Percentiles rank a stretch among this genome's conserved stretches.
These are phyloP conservation scores for Galaxias olidus DNA, from an alignment of 2,797 vertebrate species.

Conservation along the genomic window DNA sequence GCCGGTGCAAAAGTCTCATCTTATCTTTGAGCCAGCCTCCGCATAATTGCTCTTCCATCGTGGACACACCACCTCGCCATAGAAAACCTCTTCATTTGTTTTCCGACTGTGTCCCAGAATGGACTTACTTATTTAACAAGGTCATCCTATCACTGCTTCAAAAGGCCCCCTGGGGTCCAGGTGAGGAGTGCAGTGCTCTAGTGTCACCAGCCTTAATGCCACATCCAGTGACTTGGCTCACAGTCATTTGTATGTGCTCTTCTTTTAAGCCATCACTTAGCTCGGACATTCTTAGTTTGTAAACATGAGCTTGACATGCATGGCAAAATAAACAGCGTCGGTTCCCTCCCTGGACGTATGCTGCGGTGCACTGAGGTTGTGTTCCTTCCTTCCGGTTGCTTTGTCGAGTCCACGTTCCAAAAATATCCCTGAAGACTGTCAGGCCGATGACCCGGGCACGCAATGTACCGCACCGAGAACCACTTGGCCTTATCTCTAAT, in stretches of 20 bases:
- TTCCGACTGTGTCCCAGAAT: constrained; percentile 56
- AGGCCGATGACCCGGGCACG: constrained; percentile 27
- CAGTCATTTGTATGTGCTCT: no score
- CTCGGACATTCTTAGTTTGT: no score
- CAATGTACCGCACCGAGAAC: constrained; percentile 43
- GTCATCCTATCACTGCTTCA: constrained; percentile 64
- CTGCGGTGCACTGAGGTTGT: background rate
- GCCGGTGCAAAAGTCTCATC: constrained; percentile 21
- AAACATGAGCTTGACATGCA: no score
- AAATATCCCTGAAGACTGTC: constrained; percentile 35
- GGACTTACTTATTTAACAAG: constrained; percentile 71
- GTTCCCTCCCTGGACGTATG: no score
- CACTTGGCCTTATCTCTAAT: constrained; percentile 69
- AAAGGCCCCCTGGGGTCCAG: constrained; percentile 39
- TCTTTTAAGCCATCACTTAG: no score
- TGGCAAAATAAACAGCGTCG: no score
- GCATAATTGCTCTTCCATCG: constrained; percentile 40
- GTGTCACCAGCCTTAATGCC: background rate
- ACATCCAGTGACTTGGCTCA: background rate
- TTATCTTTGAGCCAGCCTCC: constrained; percentile 34
- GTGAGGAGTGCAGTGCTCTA: background rate
- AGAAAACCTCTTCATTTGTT: constrained; percentile 61
- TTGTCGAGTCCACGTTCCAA: constrained; percentile 38
- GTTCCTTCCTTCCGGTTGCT: constrained; percentile 36
- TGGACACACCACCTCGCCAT: constrained; percentile 40